A percentile compares a stretch with the other conserved stretches of the same genome.
Conservation (phyloP, 1,140 invertebrate species). For the Hylyphantes graminicola region DNA sequence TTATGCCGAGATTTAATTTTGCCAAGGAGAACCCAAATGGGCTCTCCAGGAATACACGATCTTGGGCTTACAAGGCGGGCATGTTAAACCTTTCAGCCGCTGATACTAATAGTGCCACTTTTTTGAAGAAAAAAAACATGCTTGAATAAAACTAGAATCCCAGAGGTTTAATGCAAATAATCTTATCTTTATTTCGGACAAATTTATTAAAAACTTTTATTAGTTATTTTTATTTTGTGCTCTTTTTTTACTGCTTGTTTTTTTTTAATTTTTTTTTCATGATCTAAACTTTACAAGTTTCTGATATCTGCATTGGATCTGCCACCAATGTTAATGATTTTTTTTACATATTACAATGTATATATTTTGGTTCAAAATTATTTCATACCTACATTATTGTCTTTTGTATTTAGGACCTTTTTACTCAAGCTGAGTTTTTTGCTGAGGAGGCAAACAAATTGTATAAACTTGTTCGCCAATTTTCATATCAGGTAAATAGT, state of each 20-base stretch:
- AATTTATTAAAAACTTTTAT: background rate
- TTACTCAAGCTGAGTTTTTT: conserved; percentile 99
- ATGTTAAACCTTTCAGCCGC: too few species aligned
- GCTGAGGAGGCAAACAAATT: conserved; percentile 99
- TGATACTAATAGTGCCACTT: too few species aligned
- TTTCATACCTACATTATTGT: background rate
- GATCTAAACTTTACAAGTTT: too few species aligned
- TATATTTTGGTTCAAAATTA: background rate
- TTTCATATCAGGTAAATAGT: conserved; percentile 91
- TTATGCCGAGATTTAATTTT: too few species aligned
- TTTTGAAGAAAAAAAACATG: too few species aligned
- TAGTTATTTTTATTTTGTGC: background rate
- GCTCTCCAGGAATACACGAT: too few species aligned
- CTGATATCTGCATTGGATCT: too few species aligned
- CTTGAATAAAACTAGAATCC: too few species aligned
- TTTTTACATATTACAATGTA: background rate
- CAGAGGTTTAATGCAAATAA: too few species aligned
- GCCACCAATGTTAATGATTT: background rate
- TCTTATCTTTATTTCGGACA: too few species aligned
- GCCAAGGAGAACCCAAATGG: too few species aligned
- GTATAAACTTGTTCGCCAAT: conserved; percentile 98
- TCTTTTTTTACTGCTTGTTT: background rate
- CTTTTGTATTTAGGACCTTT: conserved; percentile 77
- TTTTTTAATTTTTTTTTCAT: background rate
- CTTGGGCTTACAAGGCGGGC: too few species aligned